Evolutionary conservation across 2,113 vertebrate species (phyloP).

Genomic region (Petrocephalus zakoni): DNA sequence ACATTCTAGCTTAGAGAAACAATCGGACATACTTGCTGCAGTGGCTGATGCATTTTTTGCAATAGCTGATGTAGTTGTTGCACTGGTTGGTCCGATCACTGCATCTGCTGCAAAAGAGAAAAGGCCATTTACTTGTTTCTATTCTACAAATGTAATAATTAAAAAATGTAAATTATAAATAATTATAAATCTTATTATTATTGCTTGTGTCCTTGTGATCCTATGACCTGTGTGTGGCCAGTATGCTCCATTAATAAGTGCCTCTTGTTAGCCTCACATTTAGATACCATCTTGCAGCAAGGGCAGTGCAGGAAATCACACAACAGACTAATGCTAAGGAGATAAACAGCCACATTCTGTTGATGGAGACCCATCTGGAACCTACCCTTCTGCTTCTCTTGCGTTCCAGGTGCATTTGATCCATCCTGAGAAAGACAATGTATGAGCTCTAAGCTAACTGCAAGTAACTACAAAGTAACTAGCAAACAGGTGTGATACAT

Average conservation of each 20-base stretch:
- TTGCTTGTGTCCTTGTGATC: neutral
- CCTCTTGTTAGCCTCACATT: neutral
- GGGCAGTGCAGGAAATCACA: neutral
- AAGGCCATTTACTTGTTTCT: neutral
- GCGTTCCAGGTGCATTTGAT: neutral
- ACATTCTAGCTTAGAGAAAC: neutral
- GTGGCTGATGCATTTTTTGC: neutral
- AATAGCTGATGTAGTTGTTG: neutral
- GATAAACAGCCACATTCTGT: neutral
- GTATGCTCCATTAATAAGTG: neutral
- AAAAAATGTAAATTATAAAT: neutral
- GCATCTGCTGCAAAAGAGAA: neutral
- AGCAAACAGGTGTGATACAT: neutral
- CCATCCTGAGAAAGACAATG: slow-evolving; percentile 3
- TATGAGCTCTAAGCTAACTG: neutral
- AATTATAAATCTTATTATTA: too few relatives aligned
- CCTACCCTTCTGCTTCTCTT: neutral
- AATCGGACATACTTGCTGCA: neutral
- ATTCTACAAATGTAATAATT: neutral
- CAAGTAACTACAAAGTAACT: neutral
- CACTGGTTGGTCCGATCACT: neutral
- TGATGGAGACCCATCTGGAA: neutral
- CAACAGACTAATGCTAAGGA: neutral
- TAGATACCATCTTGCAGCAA: neutral
- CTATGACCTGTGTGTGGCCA: neutral